Percentiles rank a stretch among this genome's conserved stretches.
phyloP scores from a whole-genome alignment of 2,113 vertebrate species.

The Corythornis vintsioides region DNA sequence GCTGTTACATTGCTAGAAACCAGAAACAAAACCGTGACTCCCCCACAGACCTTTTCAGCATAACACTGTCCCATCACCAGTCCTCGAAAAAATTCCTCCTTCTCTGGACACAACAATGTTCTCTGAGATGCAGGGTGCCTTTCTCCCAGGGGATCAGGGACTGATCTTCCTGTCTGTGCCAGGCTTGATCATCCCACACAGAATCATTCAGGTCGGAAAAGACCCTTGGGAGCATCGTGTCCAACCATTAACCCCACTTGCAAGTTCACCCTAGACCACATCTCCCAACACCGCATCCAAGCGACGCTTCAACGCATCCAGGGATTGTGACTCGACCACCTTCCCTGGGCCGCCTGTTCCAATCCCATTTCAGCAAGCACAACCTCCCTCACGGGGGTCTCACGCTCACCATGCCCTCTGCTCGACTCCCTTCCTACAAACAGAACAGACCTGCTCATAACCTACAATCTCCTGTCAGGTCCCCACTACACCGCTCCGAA shows the following conservation, averaged over 20 bases:
- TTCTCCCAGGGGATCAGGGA: neutral
- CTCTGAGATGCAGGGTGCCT: neutral
- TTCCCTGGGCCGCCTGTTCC: no score
- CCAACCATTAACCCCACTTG: no score
- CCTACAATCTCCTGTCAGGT: neutral
- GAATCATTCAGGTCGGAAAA: no score
- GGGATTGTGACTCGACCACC: no score
- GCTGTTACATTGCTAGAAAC: accelerated
- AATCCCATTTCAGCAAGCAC: neutral
- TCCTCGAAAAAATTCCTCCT: neutral
- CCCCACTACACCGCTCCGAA: neutral
- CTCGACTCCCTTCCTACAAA: neutral
- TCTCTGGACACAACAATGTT: neutral
- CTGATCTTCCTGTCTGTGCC: neutral
- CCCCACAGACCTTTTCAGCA: neutral
- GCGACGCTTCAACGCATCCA: no score
- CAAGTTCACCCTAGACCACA: no score
- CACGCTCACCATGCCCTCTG: accelerated
- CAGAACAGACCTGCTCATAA: neutral
- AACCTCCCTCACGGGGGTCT: neutral
- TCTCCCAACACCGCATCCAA: no score
- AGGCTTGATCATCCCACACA: neutral
- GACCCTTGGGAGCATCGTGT: no score
- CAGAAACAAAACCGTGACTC: neutral
- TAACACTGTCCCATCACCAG: neutral